Percentiles rank a stretch among this genome's conserved stretches.
Evolutionary conservation across 2,797 vertebrate genomes (phyloP).

Genomic region (Ctenopoma kingsleyae): DNA sequence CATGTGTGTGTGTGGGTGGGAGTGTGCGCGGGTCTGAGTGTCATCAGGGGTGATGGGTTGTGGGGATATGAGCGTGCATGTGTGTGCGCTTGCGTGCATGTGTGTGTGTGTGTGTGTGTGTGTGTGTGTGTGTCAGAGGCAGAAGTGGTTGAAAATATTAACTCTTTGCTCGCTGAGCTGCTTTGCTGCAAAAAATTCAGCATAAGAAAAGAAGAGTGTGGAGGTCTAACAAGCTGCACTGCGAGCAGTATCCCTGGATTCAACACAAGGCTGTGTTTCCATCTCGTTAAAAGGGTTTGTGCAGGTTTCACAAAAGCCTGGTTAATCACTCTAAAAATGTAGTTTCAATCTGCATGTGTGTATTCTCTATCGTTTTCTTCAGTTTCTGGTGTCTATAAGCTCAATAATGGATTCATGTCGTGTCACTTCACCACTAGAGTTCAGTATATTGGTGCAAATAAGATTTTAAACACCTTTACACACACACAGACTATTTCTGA

Average conservation of each 20-base stretch:
- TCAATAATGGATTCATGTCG: conserved; percentile 16
- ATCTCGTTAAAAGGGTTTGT: conserved; percentile 28
- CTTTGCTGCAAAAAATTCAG: conserved; percentile 63
- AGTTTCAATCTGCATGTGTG: conserved; percentile 20
- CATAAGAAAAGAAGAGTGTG: conserved; percentile 54
- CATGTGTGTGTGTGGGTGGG: conserved; percentile 20
- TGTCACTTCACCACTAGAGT: conserved; percentile 11
- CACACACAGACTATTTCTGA: conserved; percentile 52
- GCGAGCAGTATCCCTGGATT: conserved; percentile 35
- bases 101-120: conserved; percentile 29
- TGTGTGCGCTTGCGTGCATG: conserved; percentile 11
- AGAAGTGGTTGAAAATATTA: conserved; percentile 84
- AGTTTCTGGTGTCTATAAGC: neutral
- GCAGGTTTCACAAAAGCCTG: conserved; percentile 28
- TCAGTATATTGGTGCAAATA: conserved; percentile 42
- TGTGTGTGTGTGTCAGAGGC: conserved; percentile 70
- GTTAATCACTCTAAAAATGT: conserved; percentile 46
- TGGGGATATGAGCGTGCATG: conserved; percentile 48
- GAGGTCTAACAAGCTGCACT: conserved; percentile 55
- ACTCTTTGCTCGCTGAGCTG: conserved; percentile 75
- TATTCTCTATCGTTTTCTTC: conserved; percentile 5
- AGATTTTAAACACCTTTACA: conserved; percentile 49
- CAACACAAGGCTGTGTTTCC: conserved; percentile 18
- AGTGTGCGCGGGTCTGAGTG: conserved; percentile 56
- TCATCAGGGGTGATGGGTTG: conserved; percentile 75